Evolutionary conservation across 2,113 vertebrate species (phyloP).

Genomic region (Microtus montanus): DNA sequence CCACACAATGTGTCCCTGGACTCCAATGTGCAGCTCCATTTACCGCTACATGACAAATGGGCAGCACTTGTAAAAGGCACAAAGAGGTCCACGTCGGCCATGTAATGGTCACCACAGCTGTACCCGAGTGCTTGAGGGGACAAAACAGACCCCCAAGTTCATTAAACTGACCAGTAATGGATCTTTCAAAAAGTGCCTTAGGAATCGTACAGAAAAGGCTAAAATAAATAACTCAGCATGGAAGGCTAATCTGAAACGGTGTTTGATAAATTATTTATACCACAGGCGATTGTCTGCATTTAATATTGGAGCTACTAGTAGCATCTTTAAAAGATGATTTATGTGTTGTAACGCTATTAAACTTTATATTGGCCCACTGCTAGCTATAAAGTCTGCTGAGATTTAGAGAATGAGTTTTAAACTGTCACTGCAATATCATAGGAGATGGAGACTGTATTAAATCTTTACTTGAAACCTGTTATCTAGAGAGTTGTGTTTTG

Average conservation of each 20-base stretch:
- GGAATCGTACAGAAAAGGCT: slow-evolving; percentile 92
- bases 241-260: slow-evolving; percentile 89
- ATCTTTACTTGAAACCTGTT: slow-evolving; percentile 95
- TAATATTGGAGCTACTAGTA: slow-evolving; percentile 95
- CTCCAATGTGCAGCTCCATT: slow-evolving; percentile 93
- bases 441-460: slow-evolving; percentile 91
- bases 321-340: slow-evolving; percentile 99
- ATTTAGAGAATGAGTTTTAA: slow-evolving; percentile 97
- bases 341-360: slow-evolving; percentile 96
- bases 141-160: slow-evolving; percentile 86
- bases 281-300: slow-evolving; percentile 95
- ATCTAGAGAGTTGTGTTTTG: slow-evolving; percentile 94
- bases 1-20: slow-evolving; percentile 87
- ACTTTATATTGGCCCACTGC: slow-evolving; percentile 95
- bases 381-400: slow-evolving; percentile 95
- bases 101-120: slow-evolving; percentile 94
- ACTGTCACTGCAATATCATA: slow-evolving; percentile 92
- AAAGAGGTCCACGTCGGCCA: slow-evolving; percentile 85
- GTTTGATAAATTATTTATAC: slow-evolving; percentile 99
- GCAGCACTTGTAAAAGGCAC: slow-evolving; percentile 89
- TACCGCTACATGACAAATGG: slow-evolving; percentile 95
- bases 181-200: slow-evolving; percentile 92
- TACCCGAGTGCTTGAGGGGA: slow-evolving; percentile 87
- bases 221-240: slow-evolving; percentile 94
- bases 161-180: slow-evolving; percentile 95